phyloP scores from a whole-genome alignment of 2,888 invertebrate genomes.

The Dryobotodes eremita region DNA sequence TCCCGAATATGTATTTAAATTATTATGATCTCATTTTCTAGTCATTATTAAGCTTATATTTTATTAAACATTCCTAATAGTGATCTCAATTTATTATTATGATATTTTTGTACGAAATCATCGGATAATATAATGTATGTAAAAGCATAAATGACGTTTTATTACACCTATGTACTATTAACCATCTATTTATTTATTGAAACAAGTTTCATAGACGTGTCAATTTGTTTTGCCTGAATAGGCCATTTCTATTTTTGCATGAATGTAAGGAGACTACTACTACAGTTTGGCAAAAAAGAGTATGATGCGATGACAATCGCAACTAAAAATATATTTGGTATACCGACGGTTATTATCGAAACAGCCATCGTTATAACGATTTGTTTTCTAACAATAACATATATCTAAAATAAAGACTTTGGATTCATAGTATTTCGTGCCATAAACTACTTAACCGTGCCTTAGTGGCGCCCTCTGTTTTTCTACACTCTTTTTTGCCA shows the following conservation, averaged over 20 bases:
- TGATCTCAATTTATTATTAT: constrained; percentile 49
- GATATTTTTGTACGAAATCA: constrained; percentile 40
- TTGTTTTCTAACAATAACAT: too few species aligned
- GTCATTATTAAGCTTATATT: constrained; percentile 40
- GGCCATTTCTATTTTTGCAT: neutral
- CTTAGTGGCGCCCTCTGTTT: too few species aligned
- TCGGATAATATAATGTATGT: constrained; percentile 21
- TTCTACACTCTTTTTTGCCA: too few species aligned
- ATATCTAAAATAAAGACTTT: too few species aligned
- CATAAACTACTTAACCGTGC: too few species aligned
- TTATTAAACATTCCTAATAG: constrained; percentile 45
- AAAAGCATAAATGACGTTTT: constrained; percentile 31
- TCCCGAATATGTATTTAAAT: constrained; percentile 1
- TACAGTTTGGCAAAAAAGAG: too few species aligned
- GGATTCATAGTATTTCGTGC: too few species aligned
- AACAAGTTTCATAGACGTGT: neutral
- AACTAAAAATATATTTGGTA: too few species aligned
- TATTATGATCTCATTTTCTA: constrained; percentile 51
- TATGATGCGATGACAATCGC: too few species aligned
- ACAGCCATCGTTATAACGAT: too few species aligned
- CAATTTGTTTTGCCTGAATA: neutral
- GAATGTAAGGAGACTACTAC: neutral
- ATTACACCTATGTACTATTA: neutral
- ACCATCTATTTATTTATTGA: neutral
- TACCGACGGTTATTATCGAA: too few species aligned